phyloP scores from a whole-genome alignment of 1,140 invertebrate genomes.

The Mylabris phalerata region DNA sequence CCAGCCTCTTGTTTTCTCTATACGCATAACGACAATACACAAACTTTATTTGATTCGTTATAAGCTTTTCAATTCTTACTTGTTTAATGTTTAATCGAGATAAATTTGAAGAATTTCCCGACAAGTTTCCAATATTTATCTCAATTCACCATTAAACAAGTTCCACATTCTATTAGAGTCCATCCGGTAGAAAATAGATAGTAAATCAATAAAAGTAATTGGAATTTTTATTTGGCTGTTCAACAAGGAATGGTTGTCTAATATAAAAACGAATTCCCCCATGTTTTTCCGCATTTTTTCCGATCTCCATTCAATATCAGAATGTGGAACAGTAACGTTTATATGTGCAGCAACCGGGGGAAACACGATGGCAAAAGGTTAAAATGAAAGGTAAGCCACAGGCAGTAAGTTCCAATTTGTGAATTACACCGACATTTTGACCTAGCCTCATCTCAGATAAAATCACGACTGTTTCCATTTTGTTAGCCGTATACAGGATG shows the following conservation, averaged over 20 bases:
- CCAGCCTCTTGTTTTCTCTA: constrained; percentile 12
- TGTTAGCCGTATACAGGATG: background rate
- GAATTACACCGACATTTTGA: constrained; percentile 15
- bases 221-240: constrained; percentile 21
- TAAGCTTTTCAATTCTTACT: background rate
- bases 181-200: constrained; percentile 12
- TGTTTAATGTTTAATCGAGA: background rate
- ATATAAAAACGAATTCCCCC: constrained; percentile 10
- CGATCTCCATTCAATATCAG: no score
- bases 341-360: no score
- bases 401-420: constrained; percentile 18
- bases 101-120: constrained; percentile 2
- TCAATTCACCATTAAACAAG: constrained; percentile 2
- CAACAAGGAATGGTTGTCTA: constrained; percentile 17
- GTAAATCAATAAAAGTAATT: constrained; percentile 19
- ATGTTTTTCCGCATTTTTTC: no score
- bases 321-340: no score
- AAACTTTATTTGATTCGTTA: constrained; percentile 16
- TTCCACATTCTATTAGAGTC: constrained; percentile 15
- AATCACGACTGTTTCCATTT: constrained; percentile 14
- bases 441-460: constrained; percentile 14
- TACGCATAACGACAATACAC: constrained; percentile 19
- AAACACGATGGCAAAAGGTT: background rate
- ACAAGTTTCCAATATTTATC: constrained; percentile 11
- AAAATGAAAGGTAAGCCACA: constrained; percentile 18